A percentile compares a stretch with the other conserved stretches of the same genome.
These are phyloP conservation scores for Lucinisca nassula DNA, from an alignment of 2,888 invertebrate species.

Conservation along the genomic window DNA sequence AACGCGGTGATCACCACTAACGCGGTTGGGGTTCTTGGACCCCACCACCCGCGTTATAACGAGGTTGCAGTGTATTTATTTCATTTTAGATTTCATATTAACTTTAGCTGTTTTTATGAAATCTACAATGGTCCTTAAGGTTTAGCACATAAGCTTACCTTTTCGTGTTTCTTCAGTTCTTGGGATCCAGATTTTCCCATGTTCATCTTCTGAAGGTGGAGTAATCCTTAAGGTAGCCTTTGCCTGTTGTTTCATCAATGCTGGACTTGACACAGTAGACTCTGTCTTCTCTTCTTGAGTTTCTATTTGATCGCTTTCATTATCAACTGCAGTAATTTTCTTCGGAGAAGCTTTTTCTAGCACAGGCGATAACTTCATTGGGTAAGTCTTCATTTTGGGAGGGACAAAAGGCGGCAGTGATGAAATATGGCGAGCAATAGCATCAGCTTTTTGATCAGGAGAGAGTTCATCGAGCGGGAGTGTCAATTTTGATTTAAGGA, in stretches of 20 bases:
- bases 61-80: too few relatives aligned
- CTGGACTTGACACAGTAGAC: slow-evolving; percentile 65
- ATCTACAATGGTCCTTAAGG: too few relatives aligned
- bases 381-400: slow-evolving; percentile 80
- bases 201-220: slow-evolving; percentile 74
- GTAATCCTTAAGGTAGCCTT: slow-evolving; percentile 74
- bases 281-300: slow-evolving; percentile 12
- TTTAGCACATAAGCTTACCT: not conserved
- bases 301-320: slow-evolving; percentile 2
- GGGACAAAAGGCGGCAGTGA: slow-evolving; percentile 82
- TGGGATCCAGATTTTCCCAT: slow-evolving; percentile 77
- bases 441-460: slow-evolving; percentile 78
- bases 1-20: too few relatives aligned
- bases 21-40: too few relatives aligned
- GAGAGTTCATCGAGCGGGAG: slow-evolving; percentile 69
- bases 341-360: slow-evolving; percentile 69
- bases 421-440: slow-evolving; percentile 78
- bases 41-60: too few relatives aligned
- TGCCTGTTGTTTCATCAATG: slow-evolving; percentile 72
- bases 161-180: slow-evolving; percentile 40
- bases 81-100: too few relatives aligned
- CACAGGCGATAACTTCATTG: slow-evolving; percentile 78
- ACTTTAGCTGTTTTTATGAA: too few relatives aligned
- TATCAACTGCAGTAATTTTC: slow-evolving; percentile 56
- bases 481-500: slow-evolving; percentile 71